Evolutionary conservation across 2,113 vertebrate species (phyloP).

Genomic region (Pollimyrus isidori): DNA sequence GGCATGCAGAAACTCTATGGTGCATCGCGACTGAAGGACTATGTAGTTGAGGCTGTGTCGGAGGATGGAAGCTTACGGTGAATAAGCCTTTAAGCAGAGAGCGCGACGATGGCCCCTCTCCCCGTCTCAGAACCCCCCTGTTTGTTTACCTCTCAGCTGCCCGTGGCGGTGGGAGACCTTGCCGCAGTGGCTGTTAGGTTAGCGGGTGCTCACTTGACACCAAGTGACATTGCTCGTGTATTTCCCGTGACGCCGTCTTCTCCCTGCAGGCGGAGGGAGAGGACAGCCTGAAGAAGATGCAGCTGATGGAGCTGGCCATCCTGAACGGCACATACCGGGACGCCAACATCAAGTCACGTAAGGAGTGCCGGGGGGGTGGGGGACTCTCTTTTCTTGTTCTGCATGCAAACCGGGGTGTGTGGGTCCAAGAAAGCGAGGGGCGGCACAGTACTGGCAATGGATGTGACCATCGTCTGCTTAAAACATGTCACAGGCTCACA

Average conservation of each 20-base stretch:
- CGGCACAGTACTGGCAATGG: not conserved
- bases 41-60: not conserved
- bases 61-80: not conserved
- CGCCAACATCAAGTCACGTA: constrained; percentile 93
- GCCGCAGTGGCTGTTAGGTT: not conserved
- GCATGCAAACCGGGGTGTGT: not conserved
- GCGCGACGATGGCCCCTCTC: not conserved
- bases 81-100: not conserved
- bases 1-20: not conserved
- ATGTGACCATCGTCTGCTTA: not conserved
- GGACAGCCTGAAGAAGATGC: constrained; percentile 95
- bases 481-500: not conserved
- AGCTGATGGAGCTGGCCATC: constrained; percentile 91
- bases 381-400: not conserved
- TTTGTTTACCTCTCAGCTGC: not conserved
- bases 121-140: not conserved
- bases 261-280: constrained; percentile 76
- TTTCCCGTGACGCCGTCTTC: constrained; percentile 3
- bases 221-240: not conserved
- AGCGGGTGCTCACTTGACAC: not conserved
- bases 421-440: not conserved
- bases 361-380: constrained; percentile 39
- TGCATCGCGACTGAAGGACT: not conserved
- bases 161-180: not conserved
- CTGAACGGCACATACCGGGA: constrained; percentile 91